Conservation (phyloP, 1,140 invertebrate species). For the Diabrotica undecimpunctata region DNA sequence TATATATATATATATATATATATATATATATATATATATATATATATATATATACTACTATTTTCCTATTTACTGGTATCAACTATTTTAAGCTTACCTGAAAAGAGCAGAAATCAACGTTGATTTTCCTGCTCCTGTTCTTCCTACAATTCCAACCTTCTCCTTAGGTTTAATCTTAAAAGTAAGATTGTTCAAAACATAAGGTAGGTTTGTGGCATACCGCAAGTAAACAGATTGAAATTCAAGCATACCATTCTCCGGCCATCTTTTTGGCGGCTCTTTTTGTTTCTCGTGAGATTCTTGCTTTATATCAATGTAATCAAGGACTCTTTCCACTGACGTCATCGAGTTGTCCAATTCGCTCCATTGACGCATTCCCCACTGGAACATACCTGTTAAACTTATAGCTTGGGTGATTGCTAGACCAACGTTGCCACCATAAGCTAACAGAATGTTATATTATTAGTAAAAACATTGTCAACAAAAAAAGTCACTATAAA, state of each 20-base stretch:
- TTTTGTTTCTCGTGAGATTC: constrained; percentile 31
- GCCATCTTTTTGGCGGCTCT: constrained; percentile 61
- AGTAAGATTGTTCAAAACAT: constrained; percentile 55
- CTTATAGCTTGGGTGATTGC: constrained; percentile 55
- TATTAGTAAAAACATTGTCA: neutral
- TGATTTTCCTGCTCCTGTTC: constrained; percentile 75
- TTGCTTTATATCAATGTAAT: constrained; percentile 39
- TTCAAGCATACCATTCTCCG: constrained; percentile 54
- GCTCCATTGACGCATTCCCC: constrained; percentile 71
- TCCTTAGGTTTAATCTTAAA: constrained; percentile 57
- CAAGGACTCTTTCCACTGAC: constrained; percentile 59
- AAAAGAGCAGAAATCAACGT: constrained; percentile 69
- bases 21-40: too few relatives aligned
- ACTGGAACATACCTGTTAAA: constrained; percentile 66
- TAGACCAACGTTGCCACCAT: constrained; percentile 55
- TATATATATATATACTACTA: too few relatives aligned
- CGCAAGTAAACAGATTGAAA: constrained; percentile 71
- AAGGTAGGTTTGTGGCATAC: constrained; percentile 50
- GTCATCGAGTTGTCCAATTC: constrained; percentile 68
- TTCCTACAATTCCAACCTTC: constrained; percentile 70
- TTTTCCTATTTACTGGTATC: too few relatives aligned
- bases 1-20: too few relatives aligned
- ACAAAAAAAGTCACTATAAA: neutral
- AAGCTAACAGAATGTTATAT: constrained; percentile 41
- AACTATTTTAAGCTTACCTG: constrained; percentile 41